Base-by-base conservation (phyloP, 2,113 vertebrate genomes). In the Sinosuthora webbiana region DNA sequence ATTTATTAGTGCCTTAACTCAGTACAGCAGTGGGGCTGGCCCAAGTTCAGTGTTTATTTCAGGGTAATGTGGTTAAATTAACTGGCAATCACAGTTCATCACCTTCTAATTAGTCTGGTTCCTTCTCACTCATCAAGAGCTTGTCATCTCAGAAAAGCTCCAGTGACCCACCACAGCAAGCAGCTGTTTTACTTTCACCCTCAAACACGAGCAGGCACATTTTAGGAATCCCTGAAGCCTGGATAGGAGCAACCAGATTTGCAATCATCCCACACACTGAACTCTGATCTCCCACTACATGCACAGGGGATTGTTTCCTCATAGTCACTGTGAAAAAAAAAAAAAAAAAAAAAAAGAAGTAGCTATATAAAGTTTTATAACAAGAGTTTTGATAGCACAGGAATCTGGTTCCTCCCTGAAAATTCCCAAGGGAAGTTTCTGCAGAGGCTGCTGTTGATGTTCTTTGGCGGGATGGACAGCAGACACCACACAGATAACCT, bases 401-500 rank as follows among this genome's bases (percentile, higher is more conserved):
- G 13, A 77, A 92, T 70, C 42, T 7, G 89, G 59, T 14, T 80
- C 80, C 71, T 86, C 89, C 68, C 35, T 71, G 71, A 50, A 89
- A 91, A 63, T 23, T 92, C 80, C 60, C 88, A 93, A 44, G 73
- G 44, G 1, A 73, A 71, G 68, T 22, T 78, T 59, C 37, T 67
- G 55, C 47, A 4, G 42, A 42, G 20, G 0, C 7, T 13, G 23
- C 2, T 92, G 82, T 69, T 95, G 89, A 42, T 63, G 41, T 37
- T 70, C 14, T 11, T 27, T 21, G 14, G 59, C 15, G 25, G 76
- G 74, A 47, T 7, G 82, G 4, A 4, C 27, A 27, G 1, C 2
- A 95, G 95, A 90, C 93, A 81, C 39, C 15, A 88, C 92, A 95
- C 11, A 69, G 95, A 95, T 94, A 96, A 78, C 10, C 82, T 6